A percentile compares a stretch with the other conserved stretches of the same genome.
phyloP scores from a whole-genome alignment of 2,888 invertebrate species.

The Andricus curvator region DNA sequence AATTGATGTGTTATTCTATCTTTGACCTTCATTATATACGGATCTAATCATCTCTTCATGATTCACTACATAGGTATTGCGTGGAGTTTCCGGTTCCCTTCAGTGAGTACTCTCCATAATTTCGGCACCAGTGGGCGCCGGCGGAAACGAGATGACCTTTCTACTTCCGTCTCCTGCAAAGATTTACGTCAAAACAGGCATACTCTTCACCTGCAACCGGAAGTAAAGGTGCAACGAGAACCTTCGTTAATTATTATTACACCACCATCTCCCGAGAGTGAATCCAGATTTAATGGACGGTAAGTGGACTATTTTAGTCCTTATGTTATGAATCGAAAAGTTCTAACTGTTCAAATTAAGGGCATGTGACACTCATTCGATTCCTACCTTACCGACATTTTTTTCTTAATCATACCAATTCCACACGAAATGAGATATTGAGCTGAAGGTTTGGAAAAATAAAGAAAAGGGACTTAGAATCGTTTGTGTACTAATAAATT shows the following conservation, averaged over 20 bases:
- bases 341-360: no score
- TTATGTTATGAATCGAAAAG: not conserved
- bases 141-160: conserved; percentile 60
- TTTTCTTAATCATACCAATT: no score
- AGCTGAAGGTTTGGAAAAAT: no score
- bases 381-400: no score
- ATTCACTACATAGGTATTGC: conserved; percentile 65
- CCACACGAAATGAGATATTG: no score
- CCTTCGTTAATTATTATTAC: conserved; percentile 66
- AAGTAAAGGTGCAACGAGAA: conserved; percentile 65
- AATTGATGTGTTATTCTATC: no score
- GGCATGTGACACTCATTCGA: no score
- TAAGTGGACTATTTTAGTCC: not conserved
- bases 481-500: no score
- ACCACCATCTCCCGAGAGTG: conserved; percentile 63
- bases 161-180: conserved; percentile 62
- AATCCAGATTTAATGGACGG: conserved; percentile 34
- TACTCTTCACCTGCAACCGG: conserved; percentile 69
- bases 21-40: no score
- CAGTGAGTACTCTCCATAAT: conserved; percentile 69
- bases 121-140: conserved; percentile 68
- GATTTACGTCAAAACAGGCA: conserved; percentile 67
- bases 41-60: conserved; percentile 25
- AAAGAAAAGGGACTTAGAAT: no score
- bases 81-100: conserved; percentile 74